Evolutionary conservation across 64 coral and sea anemone species (phyloP).

Genomic region (Porites australiensis): DNA sequence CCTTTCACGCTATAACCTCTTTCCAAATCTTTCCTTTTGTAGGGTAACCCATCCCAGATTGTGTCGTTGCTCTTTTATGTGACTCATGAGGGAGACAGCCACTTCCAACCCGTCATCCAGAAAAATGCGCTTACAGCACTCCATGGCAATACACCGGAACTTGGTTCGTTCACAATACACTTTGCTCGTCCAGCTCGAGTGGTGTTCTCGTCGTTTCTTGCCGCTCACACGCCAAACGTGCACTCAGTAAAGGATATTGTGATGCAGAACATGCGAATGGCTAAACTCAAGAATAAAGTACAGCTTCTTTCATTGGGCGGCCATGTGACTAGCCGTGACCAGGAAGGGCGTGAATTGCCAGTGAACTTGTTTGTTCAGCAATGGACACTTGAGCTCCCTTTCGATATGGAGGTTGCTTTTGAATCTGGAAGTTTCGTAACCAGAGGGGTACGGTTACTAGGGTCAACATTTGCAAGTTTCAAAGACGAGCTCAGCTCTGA

Average conservation of each 20-base stretch:
- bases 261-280: conserved; percentile 74
- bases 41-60: conserved; percentile 77
- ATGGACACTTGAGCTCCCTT: conserved; percentile 86
- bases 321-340: conserved; percentile 56
- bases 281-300: conserved; percentile 55
- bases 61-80: conserved; percentile 93
- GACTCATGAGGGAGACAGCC: conserved; percentile 76
- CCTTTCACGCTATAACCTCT: not conserved
- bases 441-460: conserved; percentile 56
- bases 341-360: conserved; percentile 75
- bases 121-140: conserved; percentile 67
- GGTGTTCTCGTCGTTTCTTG: conserved; percentile 70
- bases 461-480: conserved; percentile 69
- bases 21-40: conserved; percentile 12
- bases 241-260: conserved; percentile 93
- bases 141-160: conserved; percentile 80
- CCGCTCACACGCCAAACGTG: conserved; percentile 82
- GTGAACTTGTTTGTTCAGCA: conserved; percentile 84
- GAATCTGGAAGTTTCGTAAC: conserved; percentile 78
- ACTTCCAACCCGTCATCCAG: conserved; percentile 58
- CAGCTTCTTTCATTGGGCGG: conserved; percentile 73
- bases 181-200: conserved; percentile 69
- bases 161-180: conserved; percentile 76
- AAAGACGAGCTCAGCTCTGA: conserved; percentile 65
- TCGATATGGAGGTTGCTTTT: conserved; percentile 88